Evolutionary conservation across 2,888 invertebrate genomes (phyloP).

Genomic region (Abrostola triplasia): DNA sequence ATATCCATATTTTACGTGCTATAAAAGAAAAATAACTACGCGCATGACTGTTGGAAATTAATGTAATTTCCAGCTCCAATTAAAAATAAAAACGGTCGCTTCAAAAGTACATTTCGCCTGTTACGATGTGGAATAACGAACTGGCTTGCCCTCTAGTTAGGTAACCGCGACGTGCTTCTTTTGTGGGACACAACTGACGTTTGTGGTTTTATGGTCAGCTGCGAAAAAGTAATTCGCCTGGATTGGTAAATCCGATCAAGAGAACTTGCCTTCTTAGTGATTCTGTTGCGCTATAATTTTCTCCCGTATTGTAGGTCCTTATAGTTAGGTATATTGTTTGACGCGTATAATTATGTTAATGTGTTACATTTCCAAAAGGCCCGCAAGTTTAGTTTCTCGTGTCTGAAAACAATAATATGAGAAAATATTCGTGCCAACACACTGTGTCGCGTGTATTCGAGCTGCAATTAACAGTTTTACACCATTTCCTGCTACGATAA

Average conservation of each 20-base stretch:
- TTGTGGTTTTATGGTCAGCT: conserved; percentile 28
- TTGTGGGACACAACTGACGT: conserved; percentile 18
- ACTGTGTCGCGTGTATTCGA: conserved; percentile 19
- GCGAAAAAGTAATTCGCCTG: conserved; percentile 8
- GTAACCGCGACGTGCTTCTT: conserved; percentile 34
- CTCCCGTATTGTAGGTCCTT: too few species aligned
- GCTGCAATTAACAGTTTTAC: conserved; percentile 19
- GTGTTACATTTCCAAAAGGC: background rate
- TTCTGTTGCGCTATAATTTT: too few species aligned
- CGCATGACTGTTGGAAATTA: conserved; percentile 12
- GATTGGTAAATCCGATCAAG: conserved; percentile 12
- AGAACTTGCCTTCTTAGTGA: background rate
- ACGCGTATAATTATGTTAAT: too few species aligned
- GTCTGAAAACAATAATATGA: background rate
- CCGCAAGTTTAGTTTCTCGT: background rate
- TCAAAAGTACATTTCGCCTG: conserved; percentile 22
- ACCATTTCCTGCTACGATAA: conserved; percentile 28
- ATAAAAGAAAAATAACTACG: background rate
- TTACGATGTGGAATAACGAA: conserved; percentile 22
- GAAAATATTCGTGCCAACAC: conserved; percentile 9
- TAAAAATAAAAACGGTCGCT: conserved; percentile 25
- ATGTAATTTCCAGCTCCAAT: conserved; percentile 26
- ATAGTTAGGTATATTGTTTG: too few species aligned
- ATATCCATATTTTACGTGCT: background rate
- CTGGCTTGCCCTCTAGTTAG: conserved; percentile 22